These are phyloP conservation scores for Ciona savignyi DNA, from an alignment of 23 tunicate species.

Conservation along the genomic window DNA sequence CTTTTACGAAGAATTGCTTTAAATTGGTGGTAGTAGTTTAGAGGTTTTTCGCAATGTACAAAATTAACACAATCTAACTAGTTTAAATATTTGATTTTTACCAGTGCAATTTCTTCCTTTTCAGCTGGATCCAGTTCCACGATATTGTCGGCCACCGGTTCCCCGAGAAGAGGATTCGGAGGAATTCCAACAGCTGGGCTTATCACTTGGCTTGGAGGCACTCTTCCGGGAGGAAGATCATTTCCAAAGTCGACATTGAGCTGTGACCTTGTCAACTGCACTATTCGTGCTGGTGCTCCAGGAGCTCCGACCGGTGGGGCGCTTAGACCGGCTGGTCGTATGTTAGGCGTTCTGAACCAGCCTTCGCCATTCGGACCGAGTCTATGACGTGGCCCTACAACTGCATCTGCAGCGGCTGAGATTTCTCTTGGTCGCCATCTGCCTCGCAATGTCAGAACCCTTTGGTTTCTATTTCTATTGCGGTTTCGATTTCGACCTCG, in stretches of 20 bases:
- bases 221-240: conserved; percentile 8
- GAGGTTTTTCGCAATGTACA: no score
- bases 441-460: background rate
- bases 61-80: background rate
- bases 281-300: background rate
- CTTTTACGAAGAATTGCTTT: conserved; percentile 46
- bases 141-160: conserved; percentile 8
- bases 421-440: background rate
- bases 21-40: background rate
- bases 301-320: conserved; percentile 11
- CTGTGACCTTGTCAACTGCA: conserved; percentile 11
- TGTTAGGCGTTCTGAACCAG: background rate
- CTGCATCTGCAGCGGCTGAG: background rate
- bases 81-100: conserved; percentile 1
- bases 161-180: conserved; percentile 14
- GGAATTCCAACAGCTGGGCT: background rate
- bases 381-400: background rate
- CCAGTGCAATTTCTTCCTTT: conserved; percentile 37
- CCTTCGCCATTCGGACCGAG: background rate
- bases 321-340: background rate
- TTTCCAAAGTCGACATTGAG: conserved; percentile 11
- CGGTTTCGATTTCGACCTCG: background rate
- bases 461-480: background rate
- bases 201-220: conserved; percentile 5
- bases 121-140: conserved; percentile 4